Conservation (phyloP, 1,140 invertebrate genomes). For the Caerostris extrusa region DNA sequence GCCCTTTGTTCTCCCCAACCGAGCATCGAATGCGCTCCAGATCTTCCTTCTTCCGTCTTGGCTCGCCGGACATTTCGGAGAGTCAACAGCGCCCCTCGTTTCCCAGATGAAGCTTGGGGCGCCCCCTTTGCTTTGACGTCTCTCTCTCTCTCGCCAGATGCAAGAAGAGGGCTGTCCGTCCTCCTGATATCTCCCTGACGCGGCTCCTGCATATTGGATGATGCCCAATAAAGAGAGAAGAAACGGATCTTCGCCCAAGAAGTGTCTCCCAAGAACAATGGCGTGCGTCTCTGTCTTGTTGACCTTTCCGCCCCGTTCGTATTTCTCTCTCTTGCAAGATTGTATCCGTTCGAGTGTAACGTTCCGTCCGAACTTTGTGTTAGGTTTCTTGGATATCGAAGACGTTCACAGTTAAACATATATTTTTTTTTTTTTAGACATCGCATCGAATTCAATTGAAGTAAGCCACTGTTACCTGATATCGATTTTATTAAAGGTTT, state of each 20-base stretch:
- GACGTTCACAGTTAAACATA: too few relatives aligned
- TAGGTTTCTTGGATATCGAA: too few relatives aligned
- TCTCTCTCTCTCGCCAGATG: constrained; percentile 22
- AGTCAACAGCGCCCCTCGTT: not conserved
- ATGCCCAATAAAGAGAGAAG: constrained; percentile 26
- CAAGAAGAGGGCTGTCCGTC: constrained; percentile 1
- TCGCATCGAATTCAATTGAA: too few relatives aligned
- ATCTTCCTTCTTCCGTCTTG: not conserved
- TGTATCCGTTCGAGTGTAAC: too few relatives aligned
- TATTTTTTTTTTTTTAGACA: too few relatives aligned
- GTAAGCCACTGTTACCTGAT: too few relatives aligned
- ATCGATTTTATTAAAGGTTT: too few relatives aligned
- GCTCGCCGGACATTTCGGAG: not conserved
- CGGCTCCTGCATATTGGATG: constrained; percentile 65
- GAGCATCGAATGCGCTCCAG: not conserved
- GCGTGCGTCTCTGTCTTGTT: not conserved
- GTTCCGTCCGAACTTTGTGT: too few relatives aligned
- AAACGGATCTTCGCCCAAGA: not conserved
- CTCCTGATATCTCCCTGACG: constrained; percentile 46
- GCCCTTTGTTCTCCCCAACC: not conserved
- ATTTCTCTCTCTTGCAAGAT: too few relatives aligned
- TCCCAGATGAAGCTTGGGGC: not conserved
- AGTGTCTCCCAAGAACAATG: not conserved
- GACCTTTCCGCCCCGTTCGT: not conserved
- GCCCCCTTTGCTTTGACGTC: constrained; percentile 36